Evolutionary conservation across 2,113 vertebrate species (phyloP).

Genomic region (Bufo gargarizans): DNA sequence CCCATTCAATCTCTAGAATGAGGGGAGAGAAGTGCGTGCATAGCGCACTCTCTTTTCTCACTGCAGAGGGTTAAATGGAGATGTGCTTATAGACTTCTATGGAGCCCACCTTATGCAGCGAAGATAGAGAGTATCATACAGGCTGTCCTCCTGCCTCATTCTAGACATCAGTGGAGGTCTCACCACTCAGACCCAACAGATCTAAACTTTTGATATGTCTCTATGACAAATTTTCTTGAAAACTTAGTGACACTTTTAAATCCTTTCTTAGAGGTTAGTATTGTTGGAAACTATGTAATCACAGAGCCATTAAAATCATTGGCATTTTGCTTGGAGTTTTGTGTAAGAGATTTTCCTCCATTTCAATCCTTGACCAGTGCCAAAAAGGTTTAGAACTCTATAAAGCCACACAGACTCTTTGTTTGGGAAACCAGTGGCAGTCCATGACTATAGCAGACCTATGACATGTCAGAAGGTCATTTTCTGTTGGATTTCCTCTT

Average conservation of each 20-base stretch:
- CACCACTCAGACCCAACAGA: too few relatives aligned
- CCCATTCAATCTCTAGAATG: too few relatives aligned
- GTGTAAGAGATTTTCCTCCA: background rate
- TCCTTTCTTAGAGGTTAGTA: background rate
- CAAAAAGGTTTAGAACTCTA: conserved; percentile 1
- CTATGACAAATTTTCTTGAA: too few relatives aligned
- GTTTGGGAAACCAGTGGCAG: conserved; percentile 1
- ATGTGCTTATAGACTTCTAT: too few relatives aligned
- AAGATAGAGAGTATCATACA: too few relatives aligned
- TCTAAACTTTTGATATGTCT: too few relatives aligned
- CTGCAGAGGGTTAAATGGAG: too few relatives aligned
- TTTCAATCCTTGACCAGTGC: background rate
- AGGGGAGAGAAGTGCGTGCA: too few relatives aligned
- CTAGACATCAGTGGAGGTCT: too few relatives aligned
- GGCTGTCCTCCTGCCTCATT: too few relatives aligned
- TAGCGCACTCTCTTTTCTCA: too few relatives aligned
- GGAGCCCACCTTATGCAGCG: too few relatives aligned
- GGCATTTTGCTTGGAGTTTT: background rate
- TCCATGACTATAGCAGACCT: background rate
- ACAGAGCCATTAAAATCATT: background rate
- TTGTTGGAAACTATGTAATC: background rate
- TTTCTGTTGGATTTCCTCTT: background rate
- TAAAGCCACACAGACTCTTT: background rate
- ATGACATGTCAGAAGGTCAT: background rate
- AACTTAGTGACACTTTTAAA: background rate